Percentiles rank a stretch among this genome's conserved stretches.
Evolutionary conservation across 2,888 invertebrate genomes (phyloP).

Genomic region (Heliconius aoede): DNA sequence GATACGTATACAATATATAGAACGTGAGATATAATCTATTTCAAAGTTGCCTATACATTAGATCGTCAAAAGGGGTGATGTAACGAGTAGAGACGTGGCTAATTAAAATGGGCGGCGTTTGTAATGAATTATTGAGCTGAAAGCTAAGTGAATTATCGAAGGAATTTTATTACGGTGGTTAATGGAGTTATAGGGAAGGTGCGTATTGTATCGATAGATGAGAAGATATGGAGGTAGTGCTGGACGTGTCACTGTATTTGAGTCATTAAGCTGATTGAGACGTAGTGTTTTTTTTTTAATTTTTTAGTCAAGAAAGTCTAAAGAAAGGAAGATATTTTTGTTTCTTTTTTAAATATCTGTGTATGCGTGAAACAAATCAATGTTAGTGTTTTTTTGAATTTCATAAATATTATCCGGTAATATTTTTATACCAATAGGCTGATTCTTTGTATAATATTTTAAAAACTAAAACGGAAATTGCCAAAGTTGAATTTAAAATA

Average conservation of each 20-base stretch:
- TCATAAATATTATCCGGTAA: too few relatives aligned
- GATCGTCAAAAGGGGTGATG: slow-evolving; percentile 23
- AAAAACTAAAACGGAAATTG: neutral
- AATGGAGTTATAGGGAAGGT: slow-evolving; percentile 64
- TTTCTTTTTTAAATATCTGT: too few relatives aligned
- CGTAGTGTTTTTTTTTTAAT: too few relatives aligned
- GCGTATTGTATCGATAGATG: slow-evolving; percentile 50
- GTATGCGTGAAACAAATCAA: too few relatives aligned
- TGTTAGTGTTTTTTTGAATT: too few relatives aligned
- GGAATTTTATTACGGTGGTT: slow-evolving; percentile 81
- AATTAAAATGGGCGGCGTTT: slow-evolving; percentile 63
- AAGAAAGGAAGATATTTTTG: too few relatives aligned
- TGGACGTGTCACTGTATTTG: neutral
- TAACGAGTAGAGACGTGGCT: slow-evolving; percentile 59
- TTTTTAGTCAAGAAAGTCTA: too few relatives aligned
- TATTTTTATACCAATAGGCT: too few relatives aligned
- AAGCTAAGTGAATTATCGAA: slow-evolving; percentile 81
- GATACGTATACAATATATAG: neutral
- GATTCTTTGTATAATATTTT: neutral
- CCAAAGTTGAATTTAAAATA: neutral
- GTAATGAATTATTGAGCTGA: slow-evolving; percentile 81
- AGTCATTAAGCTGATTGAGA: neutral
- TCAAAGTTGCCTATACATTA: slow-evolving; percentile 20
- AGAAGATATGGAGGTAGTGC: neutral
- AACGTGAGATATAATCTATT: slow-evolving; percentile 11